Evolutionary conservation across 1,140 invertebrate genomes (phyloP), one percentile per base, ranked within the genome.

Genomic region (Catajapyx aquilonaris): DNA sequence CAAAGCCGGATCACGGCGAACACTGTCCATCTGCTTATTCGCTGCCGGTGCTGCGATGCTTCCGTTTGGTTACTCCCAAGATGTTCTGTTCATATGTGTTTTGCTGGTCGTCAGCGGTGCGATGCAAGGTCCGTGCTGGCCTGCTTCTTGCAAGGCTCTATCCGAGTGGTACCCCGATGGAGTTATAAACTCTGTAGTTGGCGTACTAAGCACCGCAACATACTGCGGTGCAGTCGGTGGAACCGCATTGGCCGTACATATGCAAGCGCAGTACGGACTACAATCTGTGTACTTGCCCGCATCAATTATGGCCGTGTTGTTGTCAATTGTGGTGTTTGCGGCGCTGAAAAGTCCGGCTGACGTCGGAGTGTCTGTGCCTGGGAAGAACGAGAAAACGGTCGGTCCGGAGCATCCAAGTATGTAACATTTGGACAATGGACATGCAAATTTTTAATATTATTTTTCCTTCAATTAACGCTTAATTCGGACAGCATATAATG

Each of bases 171-270:
- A 59, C 46, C 50, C 59, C 13, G 59, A 62, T 40, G 33, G 41
- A 2, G 41, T 50, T 22, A 47, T 57, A 17, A 63, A 66, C 45
- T 48, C 54, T 22, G 51, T 64, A 16, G 61, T 66, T 48, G 64
- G 65, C 4, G 47, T 63, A 37, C 57, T 65, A 47, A 61, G 60
- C 5, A 66, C 64, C 2, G 60, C 60, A 41, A 57, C 59, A 5
- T 67, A 60, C 52, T 55, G 53, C 23, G 64, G 63, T 31, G 63
- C 63, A n/a, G 54, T 64, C 32, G 43, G 57, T 20, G 62, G 60
- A 19, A 62, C 64, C n/a, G 54, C 53, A 20, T 28, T 66, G 7
- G 61, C 64, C 4, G 62, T 64, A 4, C 60, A 56, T 41, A 37
- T 65, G 5, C 58, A 64, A 40, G 44, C 48, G 35, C 38, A 41